Percentiles rank a stretch among this genome's conserved stretches.
phyloP scores from a whole-genome alignment of 2,797 vertebrate species.

The Podargus strigoides region DNA sequence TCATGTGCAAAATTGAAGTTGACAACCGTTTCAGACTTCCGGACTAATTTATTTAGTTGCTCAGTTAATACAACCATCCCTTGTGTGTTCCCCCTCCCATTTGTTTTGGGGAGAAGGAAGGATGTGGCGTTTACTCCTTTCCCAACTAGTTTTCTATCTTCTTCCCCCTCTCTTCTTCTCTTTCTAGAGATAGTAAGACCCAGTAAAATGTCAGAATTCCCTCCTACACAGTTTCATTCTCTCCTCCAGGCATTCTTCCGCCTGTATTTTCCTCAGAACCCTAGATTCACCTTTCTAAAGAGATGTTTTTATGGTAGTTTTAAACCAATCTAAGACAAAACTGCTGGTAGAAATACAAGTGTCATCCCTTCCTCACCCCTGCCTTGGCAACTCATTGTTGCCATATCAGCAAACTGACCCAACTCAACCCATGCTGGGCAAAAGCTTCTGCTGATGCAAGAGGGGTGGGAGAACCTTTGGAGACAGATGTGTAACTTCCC shows the following conservation, averaged over 20 bases:
- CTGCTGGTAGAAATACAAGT: background rate
- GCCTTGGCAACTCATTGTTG: background rate
- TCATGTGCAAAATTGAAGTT: background rate
- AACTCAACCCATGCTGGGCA: background rate
- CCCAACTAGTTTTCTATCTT: background rate
- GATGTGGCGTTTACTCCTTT: background rate
- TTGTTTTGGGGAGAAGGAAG: background rate
- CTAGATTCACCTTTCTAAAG: background rate
- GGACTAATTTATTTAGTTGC: background rate
- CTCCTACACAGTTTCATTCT: background rate
- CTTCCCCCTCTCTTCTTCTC: rapidly evolving
- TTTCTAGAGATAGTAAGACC: background rate
- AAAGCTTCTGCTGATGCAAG: background rate
- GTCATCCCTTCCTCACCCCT: background rate
- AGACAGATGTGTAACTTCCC: rapidly evolving
- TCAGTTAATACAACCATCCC: background rate
- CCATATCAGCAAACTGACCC: background rate
- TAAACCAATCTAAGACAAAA: background rate
- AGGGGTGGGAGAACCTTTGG: background rate
- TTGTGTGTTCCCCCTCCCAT: background rate
- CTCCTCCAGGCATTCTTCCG: background rate
- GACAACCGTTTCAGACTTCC: background rate
- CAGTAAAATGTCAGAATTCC: background rate
- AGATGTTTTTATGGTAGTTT: background rate
- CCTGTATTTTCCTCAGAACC: background rate